These are phyloP conservation scores for Drosophila mauritiana DNA, from an alignment of 1,140 invertebrate species.

Conservation along the genomic window DNA sequence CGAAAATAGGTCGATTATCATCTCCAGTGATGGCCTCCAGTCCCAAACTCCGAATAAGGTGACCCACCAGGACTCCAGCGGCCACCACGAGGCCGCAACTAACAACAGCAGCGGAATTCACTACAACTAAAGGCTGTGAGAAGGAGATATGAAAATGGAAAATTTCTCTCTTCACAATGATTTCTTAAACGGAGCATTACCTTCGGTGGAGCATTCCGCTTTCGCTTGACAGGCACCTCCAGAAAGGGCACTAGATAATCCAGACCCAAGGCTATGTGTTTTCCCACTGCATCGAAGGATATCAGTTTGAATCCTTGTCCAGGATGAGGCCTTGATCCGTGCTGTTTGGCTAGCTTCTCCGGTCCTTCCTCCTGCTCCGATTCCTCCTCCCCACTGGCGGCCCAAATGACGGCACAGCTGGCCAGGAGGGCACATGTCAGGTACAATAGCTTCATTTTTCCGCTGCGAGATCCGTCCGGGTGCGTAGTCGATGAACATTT, in stretches of 20 bases:
- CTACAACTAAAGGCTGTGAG: slow-evolving; percentile 56
- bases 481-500: slow-evolving; percentile 41
- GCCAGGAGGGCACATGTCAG: slow-evolving; percentile 31
- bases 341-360: slow-evolving; percentile 11
- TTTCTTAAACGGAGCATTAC: slow-evolving; percentile 10
- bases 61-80: slow-evolving; percentile 50
- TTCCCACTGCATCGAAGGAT: slow-evolving; percentile 66
- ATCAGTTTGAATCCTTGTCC: slow-evolving; percentile 52
- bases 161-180: no score
- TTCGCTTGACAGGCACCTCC: slow-evolving; percentile 67
- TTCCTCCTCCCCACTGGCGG: slow-evolving; percentile 29
- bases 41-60: slow-evolving; percentile 63
- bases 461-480: slow-evolving; percentile 24
- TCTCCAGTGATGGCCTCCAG: slow-evolving; percentile 49
- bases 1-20: background rate
- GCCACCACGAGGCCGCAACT: slow-evolving; percentile 63
- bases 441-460: slow-evolving; percentile 52
- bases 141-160: background rate
- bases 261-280: slow-evolving; percentile 64
- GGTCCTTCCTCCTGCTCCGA: slow-evolving; percentile 2
- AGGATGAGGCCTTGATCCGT: background rate
- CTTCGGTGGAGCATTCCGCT: slow-evolving; percentile 53
- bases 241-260: slow-evolving; percentile 75
- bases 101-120: slow-evolving; percentile 68
- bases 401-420: slow-evolving; percentile 27